Base-by-base conservation (phyloP, 2,113 vertebrate species). In the Triplophysa dalaica region DNA sequence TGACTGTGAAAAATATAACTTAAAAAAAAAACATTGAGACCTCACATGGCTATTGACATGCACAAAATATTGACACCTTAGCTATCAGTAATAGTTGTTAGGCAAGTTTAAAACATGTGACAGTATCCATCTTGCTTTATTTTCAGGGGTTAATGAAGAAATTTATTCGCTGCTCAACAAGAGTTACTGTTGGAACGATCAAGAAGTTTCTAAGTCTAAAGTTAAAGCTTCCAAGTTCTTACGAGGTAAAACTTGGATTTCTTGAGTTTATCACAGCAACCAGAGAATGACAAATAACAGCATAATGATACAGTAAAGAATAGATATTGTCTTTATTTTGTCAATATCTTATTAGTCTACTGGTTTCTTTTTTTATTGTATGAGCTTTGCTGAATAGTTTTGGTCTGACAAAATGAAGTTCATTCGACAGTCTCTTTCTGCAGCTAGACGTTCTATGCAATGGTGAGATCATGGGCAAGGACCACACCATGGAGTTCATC, bases 131-230 rank as follows among this genome's bases (percentile, higher is more conserved):
- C 74, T 67, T 58, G 1, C 38, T 68, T 69, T 72, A 12, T 82
- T 68, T 76, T 81, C 84, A 99, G 98, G 97, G 97, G 79, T 90
- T 99, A 93, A 99, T 99, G 98, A 99, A 99, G 93, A 97, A 96
- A 92, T 98, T 98, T 89, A 99, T 99, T 86, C 96, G 96, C 86
- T 99, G 98, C 91, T 99, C 98, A 86, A 96, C 96, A 70, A 92
- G 98, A 85, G 97, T 99, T 83, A 99, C 98, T 1, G 97, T 99
- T 87, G 98, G 98, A 93, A 99, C 97, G 80, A 98, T 99, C 87
- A 99, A 99, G 93, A 99, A 99, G 91, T 99, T 99, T 90, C 93
- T 99, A 88, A 98, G 97, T 90, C 95, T 99, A 87, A 99, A 99
- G 92, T 92, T 99, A 86, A 98, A 99, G 89, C 96, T 99, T 92